Evolutionary conservation across 2,888 invertebrate genomes (phyloP).

Genomic region (Cordilura impudica): DNA sequence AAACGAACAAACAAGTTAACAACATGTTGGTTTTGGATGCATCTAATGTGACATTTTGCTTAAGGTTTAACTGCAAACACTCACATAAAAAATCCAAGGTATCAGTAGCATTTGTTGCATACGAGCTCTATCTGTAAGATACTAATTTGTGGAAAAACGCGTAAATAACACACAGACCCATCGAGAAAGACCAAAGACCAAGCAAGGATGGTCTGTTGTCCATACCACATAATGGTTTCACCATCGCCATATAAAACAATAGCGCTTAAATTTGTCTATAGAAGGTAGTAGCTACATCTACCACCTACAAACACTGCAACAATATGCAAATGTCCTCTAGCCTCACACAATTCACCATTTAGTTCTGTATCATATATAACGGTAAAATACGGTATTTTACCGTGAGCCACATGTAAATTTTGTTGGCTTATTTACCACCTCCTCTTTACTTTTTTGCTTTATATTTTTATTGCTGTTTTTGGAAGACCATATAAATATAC

Average conservation of each 20-base stretch:
- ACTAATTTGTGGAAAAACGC: conserved; percentile 55
- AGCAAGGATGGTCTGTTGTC: not conserved
- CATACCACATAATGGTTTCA: conserved; percentile 30
- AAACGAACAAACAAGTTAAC: conserved; percentile 7
- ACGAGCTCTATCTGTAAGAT: conserved; percentile 46
- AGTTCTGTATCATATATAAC: conserved; percentile 23
- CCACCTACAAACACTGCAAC: not conserved
- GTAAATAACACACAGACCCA: conserved; percentile 41
- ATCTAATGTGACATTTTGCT: conserved; percentile 37
- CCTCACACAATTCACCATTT: not conserved
- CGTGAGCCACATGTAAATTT: conserved; percentile 62
- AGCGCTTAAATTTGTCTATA: conserved; percentile 41
- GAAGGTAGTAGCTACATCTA: not conserved
- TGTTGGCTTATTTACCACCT: conserved; percentile 44
- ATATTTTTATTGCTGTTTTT: conserved; percentile 18
- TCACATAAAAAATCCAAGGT: conserved; percentile 28
- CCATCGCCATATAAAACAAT: conserved; percentile 38
- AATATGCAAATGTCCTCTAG: conserved; percentile 33
- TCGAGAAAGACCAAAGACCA: not conserved
- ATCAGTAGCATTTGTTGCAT: conserved; percentile 55
- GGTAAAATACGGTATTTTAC: conserved; percentile 57
- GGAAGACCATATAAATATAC: conserved; percentile 35
- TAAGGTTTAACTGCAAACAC: conserved; percentile 21
- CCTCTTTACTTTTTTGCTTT: not conserved
- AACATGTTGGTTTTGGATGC: conserved; percentile 7